Base-by-base conservation (phyloP, 2,888 invertebrate species). In the Polylopha cassiicola region DNA sequence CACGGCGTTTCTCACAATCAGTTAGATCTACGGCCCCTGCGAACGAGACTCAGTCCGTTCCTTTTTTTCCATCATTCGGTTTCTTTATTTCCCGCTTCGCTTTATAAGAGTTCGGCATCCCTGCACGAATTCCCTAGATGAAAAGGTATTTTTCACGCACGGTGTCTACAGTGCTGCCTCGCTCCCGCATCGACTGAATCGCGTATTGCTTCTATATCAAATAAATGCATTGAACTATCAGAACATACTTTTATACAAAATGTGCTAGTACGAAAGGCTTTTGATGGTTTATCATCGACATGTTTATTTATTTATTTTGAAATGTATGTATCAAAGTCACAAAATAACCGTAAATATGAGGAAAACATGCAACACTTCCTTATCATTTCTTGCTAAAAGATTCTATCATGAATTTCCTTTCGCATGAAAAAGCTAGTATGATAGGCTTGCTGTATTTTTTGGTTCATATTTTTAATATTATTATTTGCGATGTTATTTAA, bases 61-160 rank as follows among this genome's bases (percentile, higher is more conserved):
- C 48, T 54, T 65, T 67, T 73, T 79, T 79, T 73, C 71, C 61
- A 71, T 71, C 67, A 66, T 74, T 74, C 69, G 61, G 73, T 74
- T 81, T 78, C 75, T 81, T 81, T 80, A 81, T 80, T 77, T 73
- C 70, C 63, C 65, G 63, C 70, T 74, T 65, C 71, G 62, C 70
- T 74, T 71, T 79, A 81, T 80, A 79, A 73, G 75, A 77, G 75
- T 78, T 79, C 68, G 76, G 74, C 70, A 75, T 72, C 71, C 72
- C 63, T 61, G 63, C 69, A 66, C 73, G 76, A 78, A 84, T 80
- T 81, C 80, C 79, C 80, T 67, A 77, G 82, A 76, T 79, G 73
- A 78, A 80, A 74, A 69, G 72, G 70, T 76, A 77, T 82, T 80
- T 81, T 79, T 76, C 78, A 75, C 73, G 66, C 65, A 59, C 57